Base-by-base conservation (phyloP, 2,113 vertebrate genomes). In the Gymnocephalus cernua region DNA sequence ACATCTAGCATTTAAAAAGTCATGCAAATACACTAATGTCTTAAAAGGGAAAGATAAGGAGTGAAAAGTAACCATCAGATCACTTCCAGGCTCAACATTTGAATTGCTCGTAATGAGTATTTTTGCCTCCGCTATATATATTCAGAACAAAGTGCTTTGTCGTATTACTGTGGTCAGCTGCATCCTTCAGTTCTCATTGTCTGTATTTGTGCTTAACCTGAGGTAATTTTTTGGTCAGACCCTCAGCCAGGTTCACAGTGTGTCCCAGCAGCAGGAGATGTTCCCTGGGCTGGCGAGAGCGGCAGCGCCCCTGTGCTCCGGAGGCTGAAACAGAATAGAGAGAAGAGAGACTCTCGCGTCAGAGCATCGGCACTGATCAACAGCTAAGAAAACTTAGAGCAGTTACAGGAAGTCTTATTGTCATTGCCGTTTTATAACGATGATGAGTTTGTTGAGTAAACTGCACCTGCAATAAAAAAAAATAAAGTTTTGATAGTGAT, bases 331-430 rank as follows among this genome's bases (percentile, higher is more conserved):
- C 91, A 95, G 69, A 96, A 94, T 89, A 59, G 93, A 19, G 93
- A 95, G 81, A 93, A 93, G 78, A 93, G 95, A 79, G 88, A 93
- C 76, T 95, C 95, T 19, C 92, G 93, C 45, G 89, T 95, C 74
- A 82, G 92, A 77, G 92, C 85, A 1, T 95, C 95, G 0, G 82
- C 89, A 1, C 85, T 91, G 32, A 29, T 91, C 57, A 12, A 93
- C 75, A 78, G 51, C 84, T 88, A 89, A 1, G 75, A 93, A 29
- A 81, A 73, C 58, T 93, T 77, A 92, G 32, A 21, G 63, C 25
- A 41, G 16, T 3, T 25, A 41, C n/a, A 27, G 32, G 21, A 54
- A 19, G 19, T 47, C 25, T 10, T 15, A 58, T 9, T 59, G 32
- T 61, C 61, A 32, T 6, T 21, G 27, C 16, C 47, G 15, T 27